These are phyloP conservation scores for Eueremaeus valkanovi DNA, from an alignment of 2,888 invertebrate genomes.

Conservation along the genomic window DNA sequence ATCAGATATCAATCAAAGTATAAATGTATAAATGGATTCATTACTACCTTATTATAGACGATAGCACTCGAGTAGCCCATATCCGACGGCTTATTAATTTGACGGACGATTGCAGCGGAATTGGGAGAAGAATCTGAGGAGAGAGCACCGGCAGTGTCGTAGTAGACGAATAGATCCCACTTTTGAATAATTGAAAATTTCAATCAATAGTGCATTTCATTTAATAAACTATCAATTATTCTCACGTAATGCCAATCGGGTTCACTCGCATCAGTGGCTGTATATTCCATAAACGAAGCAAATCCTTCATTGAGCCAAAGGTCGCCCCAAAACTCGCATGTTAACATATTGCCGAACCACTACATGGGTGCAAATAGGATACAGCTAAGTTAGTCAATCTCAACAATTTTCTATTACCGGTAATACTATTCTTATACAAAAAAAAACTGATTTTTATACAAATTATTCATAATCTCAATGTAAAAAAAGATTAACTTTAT, in stretches of 20 bases:
- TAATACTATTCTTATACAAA: too few species aligned
- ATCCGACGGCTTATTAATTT: neutral
- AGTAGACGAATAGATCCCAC: neutral
- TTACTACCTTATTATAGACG: constrained; percentile 38
- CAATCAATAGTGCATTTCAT: neutral
- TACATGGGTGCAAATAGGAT: neutral
- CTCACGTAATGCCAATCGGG: constrained; percentile 54
- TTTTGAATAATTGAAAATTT: neutral
- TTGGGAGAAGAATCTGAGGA: constrained; percentile 24
- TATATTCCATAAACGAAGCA: constrained; percentile 78
- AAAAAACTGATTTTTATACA: too few species aligned
- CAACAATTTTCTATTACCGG: too few species aligned
- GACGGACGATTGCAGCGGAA: constrained; percentile 34
- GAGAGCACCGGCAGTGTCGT: neutral
- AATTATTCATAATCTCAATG: too few species aligned
- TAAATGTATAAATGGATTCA: neutral
- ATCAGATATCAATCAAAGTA: neutral
- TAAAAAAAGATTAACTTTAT: neutral
- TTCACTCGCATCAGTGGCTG: constrained; percentile 56
- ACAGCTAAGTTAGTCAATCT: too few species aligned
- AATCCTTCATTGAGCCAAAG: constrained; percentile 87
- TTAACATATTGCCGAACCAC: constrained; percentile 62
- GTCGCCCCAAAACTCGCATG: constrained; percentile 70
- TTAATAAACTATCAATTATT: neutral
- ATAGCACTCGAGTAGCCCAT: constrained; percentile 24